phyloP scores from a whole-genome alignment of 2,113 vertebrate species.

The Melospiza melodia region DNA sequence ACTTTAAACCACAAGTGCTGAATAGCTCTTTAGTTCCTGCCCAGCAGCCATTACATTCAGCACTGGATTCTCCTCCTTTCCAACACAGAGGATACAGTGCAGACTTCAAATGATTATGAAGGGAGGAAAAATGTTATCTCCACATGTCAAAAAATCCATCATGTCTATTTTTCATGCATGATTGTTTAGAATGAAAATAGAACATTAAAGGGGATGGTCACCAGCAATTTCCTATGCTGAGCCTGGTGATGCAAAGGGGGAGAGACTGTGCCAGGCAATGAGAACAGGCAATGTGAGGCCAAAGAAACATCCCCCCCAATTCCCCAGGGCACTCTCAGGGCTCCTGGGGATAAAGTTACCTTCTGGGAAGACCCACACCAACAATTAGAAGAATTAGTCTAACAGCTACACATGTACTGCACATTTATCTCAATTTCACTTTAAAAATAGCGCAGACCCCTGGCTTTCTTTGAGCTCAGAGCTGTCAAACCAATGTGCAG shows the following conservation, averaged over 20 bases:
- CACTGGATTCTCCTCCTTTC: background rate
- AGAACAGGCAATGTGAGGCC: background rate
- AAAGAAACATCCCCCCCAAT: background rate
- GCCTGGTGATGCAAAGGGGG: background rate
- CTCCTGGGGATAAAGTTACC: background rate
- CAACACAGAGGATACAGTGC: background rate
- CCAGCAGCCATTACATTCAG: background rate
- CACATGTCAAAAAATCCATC: background rate
- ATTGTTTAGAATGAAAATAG: background rate
- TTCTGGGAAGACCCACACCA: slow-evolving; percentile 1
- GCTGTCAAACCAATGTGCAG: background rate
- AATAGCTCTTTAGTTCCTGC: background rate
- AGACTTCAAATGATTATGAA: background rate
- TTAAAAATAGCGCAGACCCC: background rate
- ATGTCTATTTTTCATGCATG: background rate
- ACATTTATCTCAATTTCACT: slow-evolving; percentile 28
- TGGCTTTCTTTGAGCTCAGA: background rate
- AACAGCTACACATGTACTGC: background rate
- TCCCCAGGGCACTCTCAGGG: background rate
- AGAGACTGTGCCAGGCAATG: background rate
- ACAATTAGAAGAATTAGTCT: slow-evolving; percentile 27
- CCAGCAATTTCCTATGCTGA: background rate
- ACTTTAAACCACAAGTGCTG: background rate
- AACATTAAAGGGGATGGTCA: background rate
- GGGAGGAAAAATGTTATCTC: background rate